Evolutionary conservation across 2,797 vertebrate genomes (phyloP).

Genomic region (Meda fulgida): DNA sequence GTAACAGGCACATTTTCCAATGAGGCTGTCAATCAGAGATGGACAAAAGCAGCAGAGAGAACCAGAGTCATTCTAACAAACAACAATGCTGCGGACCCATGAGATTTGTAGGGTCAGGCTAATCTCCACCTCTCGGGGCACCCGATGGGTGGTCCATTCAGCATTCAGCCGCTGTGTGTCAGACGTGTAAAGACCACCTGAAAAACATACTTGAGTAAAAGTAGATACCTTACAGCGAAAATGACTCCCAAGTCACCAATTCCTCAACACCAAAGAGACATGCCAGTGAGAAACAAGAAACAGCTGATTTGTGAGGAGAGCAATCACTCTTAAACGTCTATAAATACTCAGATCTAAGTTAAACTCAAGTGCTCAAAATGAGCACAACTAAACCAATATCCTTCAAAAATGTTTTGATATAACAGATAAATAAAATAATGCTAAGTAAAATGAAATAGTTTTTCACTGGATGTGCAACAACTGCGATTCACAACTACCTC

Average conservation of each 20-base stretch:
- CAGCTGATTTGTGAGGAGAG: too few species aligned
- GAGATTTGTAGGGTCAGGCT: conserved; percentile 72
- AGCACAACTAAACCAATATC: background rate
- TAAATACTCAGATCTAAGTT: background rate
- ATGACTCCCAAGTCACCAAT: background rate
- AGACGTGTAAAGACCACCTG: background rate
- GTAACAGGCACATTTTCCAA: background rate
- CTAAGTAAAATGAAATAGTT: background rate
- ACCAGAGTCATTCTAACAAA: conserved; percentile 73
- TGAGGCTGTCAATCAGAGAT: conserved; percentile 70
- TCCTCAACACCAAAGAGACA: background rate
- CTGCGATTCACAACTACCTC: background rate
- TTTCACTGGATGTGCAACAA: background rate
- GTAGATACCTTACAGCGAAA: background rate
- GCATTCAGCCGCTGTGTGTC: conserved; percentile 5
- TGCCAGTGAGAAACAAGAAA: background rate
- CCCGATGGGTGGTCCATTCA: conserved; percentile 76
- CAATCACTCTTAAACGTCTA: background rate
- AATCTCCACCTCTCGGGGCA: conserved; percentile 72
- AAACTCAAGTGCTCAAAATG: background rate
- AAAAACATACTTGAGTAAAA: background rate
- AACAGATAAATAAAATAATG: background rate
- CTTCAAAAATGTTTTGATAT: background rate
- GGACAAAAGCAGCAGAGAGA: conserved; percentile 69
- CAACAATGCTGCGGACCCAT: conserved; percentile 73